Base-by-base conservation (phyloP, 2,888 invertebrate genomes). In the Netelia inedita region DNA sequence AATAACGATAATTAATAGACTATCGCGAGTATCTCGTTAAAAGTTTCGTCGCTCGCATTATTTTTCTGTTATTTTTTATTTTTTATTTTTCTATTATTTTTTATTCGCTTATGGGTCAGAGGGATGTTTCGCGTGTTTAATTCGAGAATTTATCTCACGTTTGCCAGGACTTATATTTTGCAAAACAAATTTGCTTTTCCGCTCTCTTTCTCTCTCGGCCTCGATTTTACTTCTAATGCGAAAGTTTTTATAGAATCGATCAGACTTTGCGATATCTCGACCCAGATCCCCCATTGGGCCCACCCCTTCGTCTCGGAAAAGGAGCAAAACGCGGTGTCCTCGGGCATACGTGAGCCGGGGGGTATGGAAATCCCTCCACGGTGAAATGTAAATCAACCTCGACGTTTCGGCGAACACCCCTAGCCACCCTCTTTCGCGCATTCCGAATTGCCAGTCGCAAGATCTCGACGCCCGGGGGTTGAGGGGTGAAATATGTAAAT, bases 401-500 rank as follows among this genome's bases (percentile, higher is more conserved):
- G 85, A 78, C 68, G 57, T 69, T 76, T 68, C 68, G 43, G 55
- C 59, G 53, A 55, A 19, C 79, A 28, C 19, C 41, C 76, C 65
- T 35, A 53, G 19, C 79, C 43, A 46, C 76, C 69, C 61, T 87
- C 89, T 89, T 87, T 87, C 86, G 81, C 82, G 76, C 84, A 87
- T 86, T 87, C 74, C 82, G 86, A 71, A 88, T 87, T 86, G 87
- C 88, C 88, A 85, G 87, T 89, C 89, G 90, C 89, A 87, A 89
- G 89, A 88, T 89, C 88, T 90, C 87, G 84, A 88, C 85, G 90
- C 91, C 91, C 87, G 82, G 83, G 88, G 91, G 90, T 89, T 88
- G 90, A 80, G 82, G 88, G 91, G 89, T 89, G 88, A 90, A 89
- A 91, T 92, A 92, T 92, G 92, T 89, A 92, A 92, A 92, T 92